These are phyloP conservation scores for Acleris holmiana DNA, from an alignment of 2,888 invertebrate genomes.

Conservation along the genomic window DNA sequence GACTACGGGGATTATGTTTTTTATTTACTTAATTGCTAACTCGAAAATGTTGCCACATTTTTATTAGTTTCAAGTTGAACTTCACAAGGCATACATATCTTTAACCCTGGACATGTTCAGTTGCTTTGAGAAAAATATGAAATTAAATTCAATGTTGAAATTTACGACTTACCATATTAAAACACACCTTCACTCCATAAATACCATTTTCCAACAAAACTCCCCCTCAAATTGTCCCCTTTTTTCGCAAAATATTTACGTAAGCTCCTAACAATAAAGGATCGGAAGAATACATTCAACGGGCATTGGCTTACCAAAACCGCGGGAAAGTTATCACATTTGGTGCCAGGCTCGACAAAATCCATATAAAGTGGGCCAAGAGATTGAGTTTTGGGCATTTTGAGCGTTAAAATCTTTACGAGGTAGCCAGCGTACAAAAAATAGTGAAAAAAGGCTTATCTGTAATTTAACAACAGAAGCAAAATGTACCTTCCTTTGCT, in stretches of 20 bases:
- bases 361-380: too few relatives aligned
- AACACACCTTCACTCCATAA: not conserved
- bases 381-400: too few relatives aligned
- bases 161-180: too few relatives aligned
- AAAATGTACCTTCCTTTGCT: too few relatives aligned
- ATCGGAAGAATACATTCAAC: constrained; percentile 13
- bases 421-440: constrained; percentile 4
- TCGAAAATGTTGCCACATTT: too few relatives aligned
- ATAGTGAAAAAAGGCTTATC: not conserved
- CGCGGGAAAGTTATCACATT: constrained; percentile 5
- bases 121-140: too few relatives aligned
- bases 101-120: not conserved
- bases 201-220: not conserved
- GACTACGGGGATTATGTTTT: too few relatives aligned
- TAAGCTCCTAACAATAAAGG: constrained; percentile 6
- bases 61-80: too few relatives aligned
- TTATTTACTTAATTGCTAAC: too few relatives aligned
- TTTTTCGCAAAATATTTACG: constrained; percentile 5
- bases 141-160: too few relatives aligned
- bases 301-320: constrained; percentile 10
- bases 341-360: too few relatives aligned
- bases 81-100: not conserved
- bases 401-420: constrained; percentile 14
- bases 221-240: not conserved
- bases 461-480: too few relatives aligned